Evolutionary conservation across 2,113 vertebrate species (phyloP).

Genomic region (Rhynchomys soricoides): DNA sequence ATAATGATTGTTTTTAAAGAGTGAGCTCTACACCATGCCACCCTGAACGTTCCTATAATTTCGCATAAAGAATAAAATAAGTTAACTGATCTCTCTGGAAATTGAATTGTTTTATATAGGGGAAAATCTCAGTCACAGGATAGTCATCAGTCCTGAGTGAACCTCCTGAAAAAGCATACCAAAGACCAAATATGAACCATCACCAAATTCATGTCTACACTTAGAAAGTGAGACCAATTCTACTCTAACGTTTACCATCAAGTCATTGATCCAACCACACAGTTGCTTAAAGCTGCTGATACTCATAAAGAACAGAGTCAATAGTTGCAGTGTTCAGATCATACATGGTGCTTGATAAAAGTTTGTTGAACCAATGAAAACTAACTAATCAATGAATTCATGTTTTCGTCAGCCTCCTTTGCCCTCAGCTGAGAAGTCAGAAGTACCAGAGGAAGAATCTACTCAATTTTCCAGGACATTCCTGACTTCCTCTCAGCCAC

Average conservation of each 20-base stretch:
- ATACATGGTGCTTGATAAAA: background rate
- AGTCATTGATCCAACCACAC: background rate
- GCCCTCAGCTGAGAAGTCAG: background rate
- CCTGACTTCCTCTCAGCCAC: rapidly evolving
- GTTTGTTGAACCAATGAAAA: background rate
- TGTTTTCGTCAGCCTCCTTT: background rate
- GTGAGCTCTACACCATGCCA: background rate
- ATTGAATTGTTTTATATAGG: background rate
- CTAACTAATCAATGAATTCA: background rate
- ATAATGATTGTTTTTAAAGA: background rate
- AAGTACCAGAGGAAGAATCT: background rate
- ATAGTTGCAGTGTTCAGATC: background rate
- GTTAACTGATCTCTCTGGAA: background rate
- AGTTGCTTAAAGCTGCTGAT: background rate
- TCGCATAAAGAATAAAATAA: background rate
- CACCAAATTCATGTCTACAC: background rate
- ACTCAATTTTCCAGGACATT: background rate
- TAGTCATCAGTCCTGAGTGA: background rate
- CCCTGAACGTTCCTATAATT: background rate
- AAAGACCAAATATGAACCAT: background rate
- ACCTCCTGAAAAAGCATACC: background rate
- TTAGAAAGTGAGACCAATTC: background rate
- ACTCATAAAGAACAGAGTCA: background rate
- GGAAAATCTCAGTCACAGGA: background rate
- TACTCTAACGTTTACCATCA: background rate